Base-by-base conservation (phyloP, 2,797 vertebrate genomes). In the Sebastiscus albofasciatus region DNA sequence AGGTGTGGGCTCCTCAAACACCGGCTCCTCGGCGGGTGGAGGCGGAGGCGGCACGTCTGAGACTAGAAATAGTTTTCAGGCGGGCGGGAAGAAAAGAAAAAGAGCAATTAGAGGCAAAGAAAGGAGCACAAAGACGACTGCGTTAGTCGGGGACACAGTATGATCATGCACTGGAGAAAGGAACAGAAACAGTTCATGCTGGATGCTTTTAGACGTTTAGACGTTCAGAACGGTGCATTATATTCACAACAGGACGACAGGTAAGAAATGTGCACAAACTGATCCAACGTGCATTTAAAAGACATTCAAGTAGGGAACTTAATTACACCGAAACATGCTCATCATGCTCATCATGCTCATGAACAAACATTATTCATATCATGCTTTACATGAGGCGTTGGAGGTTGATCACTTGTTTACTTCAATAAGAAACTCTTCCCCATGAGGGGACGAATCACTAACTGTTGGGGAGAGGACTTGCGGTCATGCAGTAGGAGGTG, bases 41-140 rank as follows among this genome's bases (percentile, higher is more conserved):
- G 98, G 98, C 0, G 98, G 98, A 2, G 98, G 98, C 33, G 97
- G 97, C 42, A 96, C 96, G 65, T 99, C 98, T 90, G 98, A 97
- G 96, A 99, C 98, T 99, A 74, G 78, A 24, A 39, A 46, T 16
- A 27, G 54, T 84, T 82, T 69, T 66, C 6, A 60, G 34, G 26
- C 7, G 2, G 22, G 24, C 5, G 4, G 36, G 34, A 4, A 39
- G 12, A 39, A 20, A 26, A 27, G 58, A 36, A 26, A 1, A 10
- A 42, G 14, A 10, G 3, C 20, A 68, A 16, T 90, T 26, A 84
- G 66, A 72, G 22, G 42, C 4, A 0, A 24, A 3, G 5, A 18
- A 58, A 24, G 16, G 65, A 5, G 5, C 5, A 60, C 2, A 27
- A 26, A 42, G 31, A 46, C 4, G 31, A 16, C 5, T 8, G 16